Percentiles rank a stretch among this genome's conserved stretches.
These are phyloP conservation scores for Ceriagrion tenellum DNA, from an alignment of 2,888 invertebrate genomes.

Conservation along the genomic window DNA sequence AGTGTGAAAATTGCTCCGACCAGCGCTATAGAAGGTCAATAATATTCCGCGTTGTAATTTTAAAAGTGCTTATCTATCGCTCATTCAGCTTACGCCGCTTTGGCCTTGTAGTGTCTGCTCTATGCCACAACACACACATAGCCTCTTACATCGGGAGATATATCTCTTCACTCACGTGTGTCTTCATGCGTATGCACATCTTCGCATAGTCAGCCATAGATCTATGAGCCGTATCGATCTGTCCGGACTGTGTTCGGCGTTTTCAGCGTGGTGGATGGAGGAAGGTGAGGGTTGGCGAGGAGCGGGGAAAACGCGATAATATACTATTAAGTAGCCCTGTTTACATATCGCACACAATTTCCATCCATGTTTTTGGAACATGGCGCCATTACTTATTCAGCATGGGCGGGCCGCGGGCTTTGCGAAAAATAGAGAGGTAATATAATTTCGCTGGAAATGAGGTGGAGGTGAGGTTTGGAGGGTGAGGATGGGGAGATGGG, in stretches of 20 bases:
- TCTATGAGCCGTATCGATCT: not conserved
- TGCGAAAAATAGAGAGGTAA: slow-evolving; percentile 45
- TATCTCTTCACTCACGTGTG: not conserved
- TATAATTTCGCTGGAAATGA: slow-evolving; percentile 24
- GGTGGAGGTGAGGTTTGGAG: not conserved
- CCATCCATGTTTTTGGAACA: slow-evolving; percentile 22
- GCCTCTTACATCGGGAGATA: not conserved
- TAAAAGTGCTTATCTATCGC: not conserved
- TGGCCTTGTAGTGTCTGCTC: not conserved
- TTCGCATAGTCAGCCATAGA: not conserved
- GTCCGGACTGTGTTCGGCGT: not conserved
- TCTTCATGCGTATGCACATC: not conserved
- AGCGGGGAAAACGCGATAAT: slow-evolving; percentile 6
- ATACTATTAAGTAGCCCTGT: slow-evolving; percentile 6
- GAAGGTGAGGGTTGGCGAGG: not conserved
- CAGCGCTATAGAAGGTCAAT: too few relatives aligned
- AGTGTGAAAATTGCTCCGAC: too few relatives aligned
- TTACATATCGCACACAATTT: slow-evolving; percentile 30
- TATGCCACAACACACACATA: not conserved
- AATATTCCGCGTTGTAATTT: not conserved
- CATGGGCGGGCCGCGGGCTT: not conserved
- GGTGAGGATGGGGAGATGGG: not conserved
- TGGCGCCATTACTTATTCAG: slow-evolving; percentile 33
- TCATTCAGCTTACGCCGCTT: not conserved
- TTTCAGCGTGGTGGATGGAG: not conserved